Evolutionary conservation across 2,888 invertebrate genomes (phyloP).

Genomic region (Eupelmus urozonus): DNA sequence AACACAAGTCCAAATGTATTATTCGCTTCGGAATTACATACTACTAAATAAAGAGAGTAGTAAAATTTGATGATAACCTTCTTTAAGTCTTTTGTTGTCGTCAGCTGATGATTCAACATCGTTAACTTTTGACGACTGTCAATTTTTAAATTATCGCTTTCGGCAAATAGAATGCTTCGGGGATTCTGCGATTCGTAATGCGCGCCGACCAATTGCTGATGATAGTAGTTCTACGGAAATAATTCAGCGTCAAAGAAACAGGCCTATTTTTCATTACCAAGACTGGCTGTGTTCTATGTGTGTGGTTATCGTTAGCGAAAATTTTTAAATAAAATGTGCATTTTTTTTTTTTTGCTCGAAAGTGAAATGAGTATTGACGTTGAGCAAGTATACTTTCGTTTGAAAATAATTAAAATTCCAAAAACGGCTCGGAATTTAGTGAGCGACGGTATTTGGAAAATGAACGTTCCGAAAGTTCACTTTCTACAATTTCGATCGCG

Average conservation of each 20-base stretch:
- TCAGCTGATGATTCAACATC: constrained; percentile 21
- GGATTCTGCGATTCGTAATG: constrained; percentile 5
- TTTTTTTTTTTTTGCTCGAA: too few species aligned
- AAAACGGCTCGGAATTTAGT: background rate
- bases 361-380: background rate
- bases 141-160: constrained; percentile 22
- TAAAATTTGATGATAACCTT: constrained; percentile 21
- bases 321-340: background rate
- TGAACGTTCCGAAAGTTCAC: background rate
- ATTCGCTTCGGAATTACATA: constrained; percentile 15
- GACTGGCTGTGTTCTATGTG: too few species aligned
- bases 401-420: background rate
- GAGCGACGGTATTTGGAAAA: background rate
- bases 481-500: background rate
- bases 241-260: background rate
- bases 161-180: background rate
- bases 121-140: constrained; percentile 15
- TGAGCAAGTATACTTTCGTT: background rate
- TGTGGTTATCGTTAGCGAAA: too few species aligned
- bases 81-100: constrained; percentile 1
- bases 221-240: constrained; percentile 15
- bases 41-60: constrained; percentile 5
- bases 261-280: too few species aligned
- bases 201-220: constrained; percentile 61
- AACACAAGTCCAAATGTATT: background rate